Evolutionary conservation across 2,113 vertebrate species (phyloP).

Genomic region (Oenanthe melanoleuca): DNA sequence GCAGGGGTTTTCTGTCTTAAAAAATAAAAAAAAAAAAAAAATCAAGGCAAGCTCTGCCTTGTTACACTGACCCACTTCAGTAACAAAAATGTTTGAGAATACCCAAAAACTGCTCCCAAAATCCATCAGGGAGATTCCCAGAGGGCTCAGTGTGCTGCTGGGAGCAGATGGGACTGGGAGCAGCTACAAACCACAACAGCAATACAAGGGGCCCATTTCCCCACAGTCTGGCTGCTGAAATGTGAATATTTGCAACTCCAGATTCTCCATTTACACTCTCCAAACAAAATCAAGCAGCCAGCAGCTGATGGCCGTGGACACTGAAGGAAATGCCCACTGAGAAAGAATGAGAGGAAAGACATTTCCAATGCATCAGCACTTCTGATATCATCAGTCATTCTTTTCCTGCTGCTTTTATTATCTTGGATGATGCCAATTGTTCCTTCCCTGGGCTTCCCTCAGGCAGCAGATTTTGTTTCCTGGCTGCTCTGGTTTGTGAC

Average conservation of each 20-base stretch:
- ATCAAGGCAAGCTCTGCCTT: neutral
- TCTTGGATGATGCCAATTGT: neutral
- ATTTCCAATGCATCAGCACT: neutral
- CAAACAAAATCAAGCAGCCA: neutral
- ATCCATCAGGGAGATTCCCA: neutral
- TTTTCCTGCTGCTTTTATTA: neutral
- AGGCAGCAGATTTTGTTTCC: neutral
- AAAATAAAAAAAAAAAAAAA: too few species aligned
- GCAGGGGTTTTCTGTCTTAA: neutral
- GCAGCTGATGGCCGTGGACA: neutral
- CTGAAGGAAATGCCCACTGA: neutral
- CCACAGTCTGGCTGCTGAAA: neutral
- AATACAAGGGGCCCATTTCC: neutral
- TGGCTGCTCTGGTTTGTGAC: neutral
- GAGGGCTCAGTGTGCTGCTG: neutral
- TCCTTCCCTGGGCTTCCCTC: neutral
- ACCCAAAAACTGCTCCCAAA: neutral
- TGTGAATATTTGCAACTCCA: neutral
- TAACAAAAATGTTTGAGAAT: neutral
- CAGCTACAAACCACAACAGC: neutral
- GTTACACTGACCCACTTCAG: neutral
- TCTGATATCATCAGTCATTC: neutral
- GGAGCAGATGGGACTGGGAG: neutral
- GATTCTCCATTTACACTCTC: neutral
- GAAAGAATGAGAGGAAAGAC: neutral